Evolutionary conservation across 2,888 invertebrate genomes (phyloP).

Genomic region (Rosalia funebris): DNA sequence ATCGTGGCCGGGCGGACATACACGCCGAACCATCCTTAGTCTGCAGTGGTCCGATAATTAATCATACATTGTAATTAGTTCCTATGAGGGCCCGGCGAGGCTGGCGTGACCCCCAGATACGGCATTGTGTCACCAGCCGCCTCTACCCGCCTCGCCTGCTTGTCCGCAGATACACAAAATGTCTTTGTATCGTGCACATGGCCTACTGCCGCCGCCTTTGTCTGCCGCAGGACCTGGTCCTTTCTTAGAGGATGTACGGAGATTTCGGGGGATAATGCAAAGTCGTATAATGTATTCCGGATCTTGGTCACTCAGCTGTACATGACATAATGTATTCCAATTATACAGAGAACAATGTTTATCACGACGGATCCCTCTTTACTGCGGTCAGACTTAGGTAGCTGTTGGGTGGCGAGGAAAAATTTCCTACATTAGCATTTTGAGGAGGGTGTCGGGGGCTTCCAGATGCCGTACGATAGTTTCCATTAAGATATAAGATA

Average conservation of each 20-base stretch:
- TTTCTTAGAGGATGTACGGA: constrained; percentile 43
- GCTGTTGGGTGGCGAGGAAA: not conserved
- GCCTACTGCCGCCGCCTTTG: constrained; percentile 39
- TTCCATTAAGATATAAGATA: too few species aligned
- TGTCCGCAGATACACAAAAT: constrained; percentile 41
- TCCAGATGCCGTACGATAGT: too few species aligned
- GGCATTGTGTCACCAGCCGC: constrained; percentile 33
- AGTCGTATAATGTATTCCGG: constrained; percentile 54
- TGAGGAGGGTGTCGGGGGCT: too few species aligned
- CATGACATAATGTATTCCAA: constrained; percentile 56
- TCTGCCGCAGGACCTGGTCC: constrained; percentile 34
- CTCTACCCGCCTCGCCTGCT: constrained; percentile 8
- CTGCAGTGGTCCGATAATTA: constrained; percentile 64
- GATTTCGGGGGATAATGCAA: constrained; percentile 49
- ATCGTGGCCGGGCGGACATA: constrained; percentile 58
- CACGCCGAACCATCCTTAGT: constrained; percentile 57
- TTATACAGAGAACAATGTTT: constrained; percentile 53
- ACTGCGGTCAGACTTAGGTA: constrained; percentile 34
- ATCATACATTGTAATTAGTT: constrained; percentile 67
- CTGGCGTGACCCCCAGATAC: constrained; percentile 45
- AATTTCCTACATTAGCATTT: too few species aligned
- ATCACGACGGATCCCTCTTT: constrained; percentile 43
- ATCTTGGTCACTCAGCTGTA: constrained; percentile 55
- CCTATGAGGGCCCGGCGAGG: constrained; percentile 51
- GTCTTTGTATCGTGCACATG: constrained; percentile 42